phyloP scores from a whole-genome alignment of 2,888 invertebrate species.

The Pharmacophagus antenor region DNA sequence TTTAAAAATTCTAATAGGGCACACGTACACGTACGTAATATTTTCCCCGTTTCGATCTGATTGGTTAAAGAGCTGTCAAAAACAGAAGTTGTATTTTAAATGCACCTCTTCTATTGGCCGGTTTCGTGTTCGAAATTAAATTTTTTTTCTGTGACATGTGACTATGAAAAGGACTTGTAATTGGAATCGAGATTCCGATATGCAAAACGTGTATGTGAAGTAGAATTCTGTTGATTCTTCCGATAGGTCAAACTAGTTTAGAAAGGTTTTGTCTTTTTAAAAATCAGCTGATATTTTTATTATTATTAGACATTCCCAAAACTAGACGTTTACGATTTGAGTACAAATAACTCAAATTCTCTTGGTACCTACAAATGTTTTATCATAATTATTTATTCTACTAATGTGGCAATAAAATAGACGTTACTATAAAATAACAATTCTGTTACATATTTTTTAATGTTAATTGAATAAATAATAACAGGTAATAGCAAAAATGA shows the following conservation, averaged over 20 bases:
- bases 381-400: no score
- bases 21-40: slow-evolving; percentile 62
- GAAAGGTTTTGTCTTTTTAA: no score
- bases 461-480: no score
- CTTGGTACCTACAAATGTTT: no score
- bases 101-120: slow-evolving; percentile 65
- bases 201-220: slow-evolving; percentile 46
- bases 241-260: neutral
- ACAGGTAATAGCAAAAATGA: no score
- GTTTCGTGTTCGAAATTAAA: slow-evolving; percentile 51
- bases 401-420: no score
- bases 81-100: slow-evolving; percentile 69
- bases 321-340: no score
- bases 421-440: no score
- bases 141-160: slow-evolving; percentile 29
- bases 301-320: no score
- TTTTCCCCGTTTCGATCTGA: slow-evolving; percentile 64
- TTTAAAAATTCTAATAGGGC: slow-evolving; percentile 63
- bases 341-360: no score
- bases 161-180: slow-evolving; percentile 25
- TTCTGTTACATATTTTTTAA: no score
- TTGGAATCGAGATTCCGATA: slow-evolving; percentile 14
- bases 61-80: slow-evolving; percentile 73
- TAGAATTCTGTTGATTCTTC: neutral
- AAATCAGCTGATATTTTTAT: no score